A percentile compares a stretch with the other conserved stretches of the same genome.
phyloP scores from a whole-genome alignment of 2,888 invertebrate species.

The Euplexia lucipara region DNA sequence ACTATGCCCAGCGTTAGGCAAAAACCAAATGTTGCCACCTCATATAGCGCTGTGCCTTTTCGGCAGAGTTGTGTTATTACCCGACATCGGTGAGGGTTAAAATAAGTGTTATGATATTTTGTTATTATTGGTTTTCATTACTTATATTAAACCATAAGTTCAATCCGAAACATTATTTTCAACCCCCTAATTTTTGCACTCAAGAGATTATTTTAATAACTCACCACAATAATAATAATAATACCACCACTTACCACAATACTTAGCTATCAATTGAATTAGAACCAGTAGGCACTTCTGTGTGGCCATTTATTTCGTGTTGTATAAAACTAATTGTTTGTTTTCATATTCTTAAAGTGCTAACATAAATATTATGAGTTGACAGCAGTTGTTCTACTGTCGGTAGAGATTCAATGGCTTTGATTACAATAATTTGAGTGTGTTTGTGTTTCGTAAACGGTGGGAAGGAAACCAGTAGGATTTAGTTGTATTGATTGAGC shows the following conservation, averaged over 20 bases:
- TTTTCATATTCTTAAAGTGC: conserved; percentile 16
- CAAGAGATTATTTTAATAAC: no score
- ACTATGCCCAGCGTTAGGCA: no score
- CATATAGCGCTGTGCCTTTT: no score
- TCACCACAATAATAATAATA: no score
- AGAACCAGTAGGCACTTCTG: conserved; percentile 11
- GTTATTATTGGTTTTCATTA: no score
- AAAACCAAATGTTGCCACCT: no score
- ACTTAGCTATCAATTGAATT: neutral
- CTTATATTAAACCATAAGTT: no score
- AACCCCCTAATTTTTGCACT: no score
- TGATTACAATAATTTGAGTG: conserved; percentile 31
- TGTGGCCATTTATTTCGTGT: conserved; percentile 21
- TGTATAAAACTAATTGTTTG: conserved; percentile 25
- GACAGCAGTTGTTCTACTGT: conserved; percentile 21
- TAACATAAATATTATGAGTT: conserved; percentile 49
- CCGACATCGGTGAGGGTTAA: no score
- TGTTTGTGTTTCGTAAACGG: conserved; percentile 19
- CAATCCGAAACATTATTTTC: no score
- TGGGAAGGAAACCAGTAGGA: neutral
- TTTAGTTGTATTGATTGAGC: neutral
- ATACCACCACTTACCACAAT: neutral
- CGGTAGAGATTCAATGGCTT: conserved; percentile 21
- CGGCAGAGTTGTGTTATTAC: no score
- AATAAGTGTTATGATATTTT: no score